These are phyloP conservation scores for Caenorhabditis tropicalis DNA, from an alignment of 1,140 invertebrate genomes.

Conservation along the genomic window DNA sequence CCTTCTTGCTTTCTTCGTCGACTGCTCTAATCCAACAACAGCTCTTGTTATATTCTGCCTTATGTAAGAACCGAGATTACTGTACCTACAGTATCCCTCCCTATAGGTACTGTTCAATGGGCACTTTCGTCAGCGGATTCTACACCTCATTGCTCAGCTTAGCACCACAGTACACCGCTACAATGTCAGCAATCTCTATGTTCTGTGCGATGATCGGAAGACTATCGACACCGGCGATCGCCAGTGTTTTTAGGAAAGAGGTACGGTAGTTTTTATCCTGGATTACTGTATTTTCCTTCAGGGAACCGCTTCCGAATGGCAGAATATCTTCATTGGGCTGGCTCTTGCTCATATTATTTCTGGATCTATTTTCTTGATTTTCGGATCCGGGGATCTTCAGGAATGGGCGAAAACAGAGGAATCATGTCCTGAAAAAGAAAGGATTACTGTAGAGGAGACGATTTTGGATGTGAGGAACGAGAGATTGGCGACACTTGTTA, in stretches of 20 bases:
- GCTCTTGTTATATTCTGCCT: not conserved
- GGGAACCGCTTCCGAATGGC: conserved; percentile 1
- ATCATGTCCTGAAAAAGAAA: not conserved
- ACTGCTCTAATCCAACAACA: conserved; percentile 11
- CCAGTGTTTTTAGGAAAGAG: not conserved
- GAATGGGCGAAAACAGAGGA: not conserved
- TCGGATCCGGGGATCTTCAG: conserved; percentile 14
- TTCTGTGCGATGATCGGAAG: not conserved
- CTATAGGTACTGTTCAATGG: not conserved
- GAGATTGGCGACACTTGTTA: not conserved
- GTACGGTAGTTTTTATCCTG: too few species aligned
- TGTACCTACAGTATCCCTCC: not conserved
- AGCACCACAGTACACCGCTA: conserved; percentile 62
- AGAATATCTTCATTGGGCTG: not conserved
- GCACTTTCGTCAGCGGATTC: conserved; percentile 56
- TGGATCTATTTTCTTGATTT: conserved; percentile 6
- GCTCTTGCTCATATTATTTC: not conserved
- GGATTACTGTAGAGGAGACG: not conserved
- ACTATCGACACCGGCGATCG: not conserved
- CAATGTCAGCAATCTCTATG: conserved; percentile 60
- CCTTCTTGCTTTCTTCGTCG: conserved; percentile 9
- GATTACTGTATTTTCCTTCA: too few species aligned
- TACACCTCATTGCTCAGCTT: conserved; percentile 62
- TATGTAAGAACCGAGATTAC: not conserved
- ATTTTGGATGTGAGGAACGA: conserved; percentile 8